Conservation (phyloP, 1,140 invertebrate species). For the Oryzaephilus surinamensis region DNA sequence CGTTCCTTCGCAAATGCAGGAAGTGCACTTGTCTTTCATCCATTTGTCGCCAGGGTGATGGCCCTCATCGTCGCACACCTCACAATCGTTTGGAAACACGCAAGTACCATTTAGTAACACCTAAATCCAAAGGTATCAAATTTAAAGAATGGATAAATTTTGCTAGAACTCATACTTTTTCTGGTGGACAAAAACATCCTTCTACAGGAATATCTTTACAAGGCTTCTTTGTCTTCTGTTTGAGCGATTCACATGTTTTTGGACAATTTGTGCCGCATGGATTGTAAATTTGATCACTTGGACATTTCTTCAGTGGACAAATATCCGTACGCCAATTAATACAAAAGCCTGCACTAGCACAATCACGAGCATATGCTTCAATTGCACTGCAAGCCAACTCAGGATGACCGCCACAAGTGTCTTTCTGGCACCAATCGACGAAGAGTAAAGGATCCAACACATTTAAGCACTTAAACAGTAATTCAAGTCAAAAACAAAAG, state of each 20-base stretch:
- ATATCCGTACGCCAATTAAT: slow-evolving; percentile 56
- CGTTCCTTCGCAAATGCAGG: slow-evolving; percentile 54
- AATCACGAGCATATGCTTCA: slow-evolving; percentile 62
- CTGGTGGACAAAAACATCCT: slow-evolving; percentile 73
- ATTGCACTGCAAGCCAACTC: slow-evolving; percentile 50
- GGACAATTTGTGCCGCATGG: slow-evolving; percentile 56
- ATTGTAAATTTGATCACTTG: slow-evolving; percentile 51
- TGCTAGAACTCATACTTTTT: slow-evolving; percentile 44
- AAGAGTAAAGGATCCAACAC: slow-evolving; percentile 57
- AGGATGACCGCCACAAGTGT: slow-evolving; percentile 47
- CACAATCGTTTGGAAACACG: slow-evolving; percentile 46
- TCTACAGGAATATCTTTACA: slow-evolving; percentile 49
- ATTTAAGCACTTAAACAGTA: slow-evolving; percentile 64
- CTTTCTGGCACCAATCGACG: slow-evolving; percentile 55
- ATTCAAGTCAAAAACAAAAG: no score
- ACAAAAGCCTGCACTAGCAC: slow-evolving; percentile 54
- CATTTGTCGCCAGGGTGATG: slow-evolving; percentile 43
- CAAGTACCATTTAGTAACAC: slow-evolving; percentile 50
- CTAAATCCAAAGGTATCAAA: slow-evolving; percentile 24
- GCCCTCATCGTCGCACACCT: slow-evolving; percentile 48
- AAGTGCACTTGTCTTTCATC: slow-evolving; percentile 59
- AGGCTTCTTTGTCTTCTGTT: slow-evolving; percentile 35
- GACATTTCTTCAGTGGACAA: slow-evolving; percentile 44
- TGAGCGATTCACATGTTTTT: slow-evolving; percentile 54
- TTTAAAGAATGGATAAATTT: background rate